Evolutionary conservation across 2,888 invertebrate genomes (phyloP).

Genomic region (Sminthurinus aureus): DNA sequence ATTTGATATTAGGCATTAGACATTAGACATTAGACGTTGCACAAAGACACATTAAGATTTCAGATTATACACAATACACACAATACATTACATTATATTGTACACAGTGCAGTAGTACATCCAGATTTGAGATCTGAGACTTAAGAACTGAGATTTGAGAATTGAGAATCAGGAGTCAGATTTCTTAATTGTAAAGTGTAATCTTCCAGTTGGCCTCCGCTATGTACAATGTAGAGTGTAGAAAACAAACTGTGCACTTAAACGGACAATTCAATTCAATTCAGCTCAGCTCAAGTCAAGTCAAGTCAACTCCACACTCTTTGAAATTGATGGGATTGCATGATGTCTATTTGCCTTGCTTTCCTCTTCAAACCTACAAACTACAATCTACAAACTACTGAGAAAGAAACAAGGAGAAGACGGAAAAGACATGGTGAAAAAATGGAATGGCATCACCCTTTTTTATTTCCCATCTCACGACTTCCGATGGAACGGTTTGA

Average conservation of each 20-base stretch:
- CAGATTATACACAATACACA: no score
- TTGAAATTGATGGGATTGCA: neutral
- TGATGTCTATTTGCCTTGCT: neutral
- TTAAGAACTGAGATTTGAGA: neutral
- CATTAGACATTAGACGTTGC: no score
- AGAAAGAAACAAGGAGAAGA: conserved; percentile 11
- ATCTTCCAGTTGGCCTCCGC: neutral
- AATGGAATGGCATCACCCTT: conserved; percentile 32
- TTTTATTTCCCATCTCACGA: conserved; percentile 34
- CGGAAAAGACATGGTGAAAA: neutral
- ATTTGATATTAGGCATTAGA: no score
- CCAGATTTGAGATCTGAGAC: neutral
- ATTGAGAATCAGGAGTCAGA: no score
- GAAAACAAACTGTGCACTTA: no score
- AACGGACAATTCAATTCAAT: no score
- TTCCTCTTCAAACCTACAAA: neutral
- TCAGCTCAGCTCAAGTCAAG: no score
- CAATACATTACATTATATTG: no score
- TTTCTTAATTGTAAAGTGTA: neutral
- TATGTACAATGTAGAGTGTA: neutral
- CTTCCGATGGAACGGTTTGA: conserved; percentile 28
- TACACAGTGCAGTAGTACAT: neutral
- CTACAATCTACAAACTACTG: neutral
- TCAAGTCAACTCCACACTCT: no score
- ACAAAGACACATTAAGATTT: no score